Base-by-base conservation (phyloP, 2,113 vertebrate species). In the Lycaon pictus region DNA sequence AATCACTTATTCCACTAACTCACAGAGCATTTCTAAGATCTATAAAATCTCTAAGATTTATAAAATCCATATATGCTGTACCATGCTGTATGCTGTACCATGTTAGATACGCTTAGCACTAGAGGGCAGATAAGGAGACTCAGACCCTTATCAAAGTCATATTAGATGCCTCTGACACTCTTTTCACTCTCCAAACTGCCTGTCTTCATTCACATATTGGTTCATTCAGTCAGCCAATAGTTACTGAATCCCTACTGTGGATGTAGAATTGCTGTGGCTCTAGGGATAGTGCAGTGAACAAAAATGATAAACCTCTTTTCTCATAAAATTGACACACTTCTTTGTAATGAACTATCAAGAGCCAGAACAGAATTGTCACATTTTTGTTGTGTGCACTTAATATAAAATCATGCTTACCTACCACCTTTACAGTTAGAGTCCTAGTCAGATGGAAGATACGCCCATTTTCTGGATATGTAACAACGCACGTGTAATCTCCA, bases 401-500 rank as follows among this genome's bases (percentile, higher is more conserved):
- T 4, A 88, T 10, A 96, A 77, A 94, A 15, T 95, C 76, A 97
- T 98, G 96, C 99, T 99, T 99, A 99, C 99, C 98, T 95, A 99
- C 98, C 22, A 99, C 98, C 83, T 98, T 99, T 92, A 99, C 98
- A 58, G 98, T 98, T 98, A 99, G 25, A 65, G 98, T 99, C 96
- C 99, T 97, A 93, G 99, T 99, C 97, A 99, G 99, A 65, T 94
- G 98, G 60, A 99, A 99, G 0, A 27, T 71, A 48, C 89, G 97
- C 35, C 99, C 99, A 0, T 98, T 99, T 96, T 99, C 99, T 92
- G 97, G 98, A 96, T 99, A 99, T 1, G 96, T 98, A 27, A 99
- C 99, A 10, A 98, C 97, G 58, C 99, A 99, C 3, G 99, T 99
- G 90, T 99, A 99, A 12, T 98, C 96, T 6, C 99, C 99, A n/a